Evolutionary conservation across 2,113 vertebrate genomes (phyloP).

Genomic region (Alaudala cheleensis): DNA sequence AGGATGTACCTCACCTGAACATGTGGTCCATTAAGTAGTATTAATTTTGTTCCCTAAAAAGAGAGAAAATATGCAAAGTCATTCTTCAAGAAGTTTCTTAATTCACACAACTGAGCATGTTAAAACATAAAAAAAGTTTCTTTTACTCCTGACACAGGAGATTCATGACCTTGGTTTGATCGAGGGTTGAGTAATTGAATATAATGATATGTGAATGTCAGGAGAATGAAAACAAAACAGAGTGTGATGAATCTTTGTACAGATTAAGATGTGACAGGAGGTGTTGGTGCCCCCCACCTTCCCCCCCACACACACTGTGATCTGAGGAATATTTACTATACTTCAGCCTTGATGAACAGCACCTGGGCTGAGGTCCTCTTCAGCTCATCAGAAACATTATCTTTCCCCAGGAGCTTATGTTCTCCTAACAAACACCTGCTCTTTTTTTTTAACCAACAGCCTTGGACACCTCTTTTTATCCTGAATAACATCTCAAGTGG

Average conservation of each 20-base stretch:
- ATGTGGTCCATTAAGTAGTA: not conserved
- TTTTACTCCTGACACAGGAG: not conserved
- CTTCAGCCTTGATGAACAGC: not conserved
- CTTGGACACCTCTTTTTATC: not conserved
- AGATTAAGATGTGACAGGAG: not conserved
- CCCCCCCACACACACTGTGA: too few species aligned
- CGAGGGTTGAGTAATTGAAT: not conserved
- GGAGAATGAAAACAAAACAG: not conserved
- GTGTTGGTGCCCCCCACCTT: not conserved
- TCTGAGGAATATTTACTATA: not conserved
- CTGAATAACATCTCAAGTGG: not conserved
- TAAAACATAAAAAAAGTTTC: not conserved
- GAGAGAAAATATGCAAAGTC: not conserved
- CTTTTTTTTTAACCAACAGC: rapidly evolving
- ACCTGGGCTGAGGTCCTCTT: not conserved
- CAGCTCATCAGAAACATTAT: not conserved
- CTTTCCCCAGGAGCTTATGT: not conserved
- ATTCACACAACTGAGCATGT: not conserved
- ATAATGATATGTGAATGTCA: not conserved
- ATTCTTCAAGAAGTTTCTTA: not conserved
- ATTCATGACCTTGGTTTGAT: not conserved
- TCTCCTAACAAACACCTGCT: rapidly evolving
- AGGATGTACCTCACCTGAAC: not conserved
- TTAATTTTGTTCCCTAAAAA: not conserved
- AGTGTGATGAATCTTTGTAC: not conserved